Evolutionary conservation across 2,888 invertebrate species (phyloP).

Genomic region (Diplazon laetatorius): DNA sequence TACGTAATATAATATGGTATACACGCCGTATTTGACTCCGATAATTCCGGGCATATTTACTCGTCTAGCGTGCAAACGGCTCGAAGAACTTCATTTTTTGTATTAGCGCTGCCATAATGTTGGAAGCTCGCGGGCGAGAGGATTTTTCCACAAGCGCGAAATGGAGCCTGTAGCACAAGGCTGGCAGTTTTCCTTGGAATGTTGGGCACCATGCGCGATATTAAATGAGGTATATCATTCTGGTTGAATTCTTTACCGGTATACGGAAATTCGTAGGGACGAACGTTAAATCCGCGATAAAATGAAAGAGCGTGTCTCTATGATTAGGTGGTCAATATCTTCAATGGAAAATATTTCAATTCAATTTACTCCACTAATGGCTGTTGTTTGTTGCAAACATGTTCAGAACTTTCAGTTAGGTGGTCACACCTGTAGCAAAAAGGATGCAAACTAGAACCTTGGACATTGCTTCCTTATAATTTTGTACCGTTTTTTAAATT

Average conservation of each 20-base stretch:
- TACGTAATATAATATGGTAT: slow-evolving; percentile 13
- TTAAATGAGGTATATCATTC: slow-evolving; percentile 58
- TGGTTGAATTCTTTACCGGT: slow-evolving; percentile 52
- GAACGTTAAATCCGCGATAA: slow-evolving; percentile 22
- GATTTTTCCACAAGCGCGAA: slow-evolving; percentile 44
- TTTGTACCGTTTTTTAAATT: no score
- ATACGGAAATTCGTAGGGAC: slow-evolving; percentile 20
- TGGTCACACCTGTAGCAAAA: no score
- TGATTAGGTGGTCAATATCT: not conserved
- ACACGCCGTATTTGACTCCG: slow-evolving; percentile 43
- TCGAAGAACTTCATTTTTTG: slow-evolving; percentile 61
- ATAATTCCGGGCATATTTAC: slow-evolving; percentile 61
- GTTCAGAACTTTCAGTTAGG: no score
- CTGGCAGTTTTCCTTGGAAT: slow-evolving; percentile 45
- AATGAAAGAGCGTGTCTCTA: slow-evolving; percentile 32
- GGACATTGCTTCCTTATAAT: no score
- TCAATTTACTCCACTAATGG: no score
- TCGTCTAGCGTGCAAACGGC: slow-evolving; percentile 26
- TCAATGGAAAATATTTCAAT: slow-evolving; percentile 23
- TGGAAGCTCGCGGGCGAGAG: slow-evolving; percentile 2
- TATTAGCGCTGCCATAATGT: slow-evolving; percentile 51
- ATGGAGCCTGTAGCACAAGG: slow-evolving; percentile 12
- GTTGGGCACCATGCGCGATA: slow-evolving; percentile 37
- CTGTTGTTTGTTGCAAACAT: no score
- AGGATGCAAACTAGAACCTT: no score